Evolutionary conservation across 2,888 invertebrate species (phyloP).

Genomic region (Diogma glabrata): DNA sequence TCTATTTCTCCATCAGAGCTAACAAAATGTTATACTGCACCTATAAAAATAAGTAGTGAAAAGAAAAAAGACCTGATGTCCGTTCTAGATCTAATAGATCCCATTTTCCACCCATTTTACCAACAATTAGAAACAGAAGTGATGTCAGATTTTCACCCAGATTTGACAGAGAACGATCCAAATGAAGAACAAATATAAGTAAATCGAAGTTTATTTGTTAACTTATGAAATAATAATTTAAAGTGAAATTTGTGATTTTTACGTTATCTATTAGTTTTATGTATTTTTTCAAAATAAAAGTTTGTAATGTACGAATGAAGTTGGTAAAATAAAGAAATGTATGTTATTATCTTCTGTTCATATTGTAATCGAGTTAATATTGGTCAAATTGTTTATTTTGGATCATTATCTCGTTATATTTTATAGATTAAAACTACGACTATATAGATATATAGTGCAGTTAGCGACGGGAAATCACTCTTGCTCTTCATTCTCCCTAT

Average conservation of each 20-base stretch:
- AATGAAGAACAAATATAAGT: neutral
- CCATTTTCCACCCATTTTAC: neutral
- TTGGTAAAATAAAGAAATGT: neutral
- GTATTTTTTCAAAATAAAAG: neutral
- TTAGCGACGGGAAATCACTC: neutral
- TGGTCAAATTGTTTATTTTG: neutral
- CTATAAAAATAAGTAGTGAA: neutral
- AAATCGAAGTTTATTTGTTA: no score
- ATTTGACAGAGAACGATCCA: neutral
- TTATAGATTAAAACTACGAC: neutral
- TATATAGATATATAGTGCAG: neutral
- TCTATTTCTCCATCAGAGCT: neutral
- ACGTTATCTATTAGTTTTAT: neutral
- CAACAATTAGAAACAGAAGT: neutral
- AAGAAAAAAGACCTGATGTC: neutral
- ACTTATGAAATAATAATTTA: no score
- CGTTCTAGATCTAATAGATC: neutral
- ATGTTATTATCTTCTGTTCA: neutral
- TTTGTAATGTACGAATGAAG: neutral
- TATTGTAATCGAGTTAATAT: constrained; percentile 1
- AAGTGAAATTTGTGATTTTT: neutral
- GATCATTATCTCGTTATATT: neutral
- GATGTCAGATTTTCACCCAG: neutral
- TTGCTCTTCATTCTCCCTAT: neutral
- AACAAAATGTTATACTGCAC: neutral